Conservation (phyloP, 2,797 vertebrate genomes). For the Eospalax fontanierii region DNA sequence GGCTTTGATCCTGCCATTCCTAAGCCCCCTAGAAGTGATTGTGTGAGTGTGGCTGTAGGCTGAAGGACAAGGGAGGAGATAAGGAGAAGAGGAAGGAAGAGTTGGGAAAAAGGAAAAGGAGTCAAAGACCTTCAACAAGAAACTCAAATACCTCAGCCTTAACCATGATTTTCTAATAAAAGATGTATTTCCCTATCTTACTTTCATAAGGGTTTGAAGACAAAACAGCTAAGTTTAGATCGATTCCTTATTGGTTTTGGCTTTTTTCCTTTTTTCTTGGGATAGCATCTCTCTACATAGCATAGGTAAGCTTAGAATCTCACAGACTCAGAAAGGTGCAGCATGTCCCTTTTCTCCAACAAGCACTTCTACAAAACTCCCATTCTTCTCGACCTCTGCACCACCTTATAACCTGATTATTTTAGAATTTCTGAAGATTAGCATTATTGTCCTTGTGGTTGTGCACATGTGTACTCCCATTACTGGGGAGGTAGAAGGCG, state of each 20-base stretch:
- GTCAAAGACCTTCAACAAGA: not conserved
- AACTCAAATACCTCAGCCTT: not conserved
- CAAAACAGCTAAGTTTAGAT: not conserved
- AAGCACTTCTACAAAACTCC: not conserved
- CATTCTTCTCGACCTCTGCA: not conserved
- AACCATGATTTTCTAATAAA: slow-evolving; percentile 57
- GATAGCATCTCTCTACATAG: not conserved
- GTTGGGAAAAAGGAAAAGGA: slow-evolving; percentile 22
- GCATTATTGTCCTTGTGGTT: not conserved
- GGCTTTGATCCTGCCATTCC: not conserved
- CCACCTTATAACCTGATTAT: not conserved
- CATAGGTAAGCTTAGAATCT: not conserved
- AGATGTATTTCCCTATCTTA: slow-evolving; percentile 3
- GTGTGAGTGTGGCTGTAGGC: not conserved
- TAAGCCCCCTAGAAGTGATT: not conserved
- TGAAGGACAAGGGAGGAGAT: not conserved
- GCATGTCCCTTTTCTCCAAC: not conserved
- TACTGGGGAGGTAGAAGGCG: not conserved
- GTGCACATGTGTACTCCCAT: not conserved
- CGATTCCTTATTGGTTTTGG: slow-evolving; percentile 6
- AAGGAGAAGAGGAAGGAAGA: slow-evolving; percentile 26
- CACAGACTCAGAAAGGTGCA: not conserved
- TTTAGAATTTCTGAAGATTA: slow-evolving; percentile 31
- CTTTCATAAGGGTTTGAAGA: slow-evolving; percentile 25
- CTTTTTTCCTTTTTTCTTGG: not conserved